A percentile compares a stretch with the other conserved stretches of the same genome.
Evolutionary conservation across 2,797 vertebrate genomes (phyloP).

Genomic region (Enteromius anoplus): DNA sequence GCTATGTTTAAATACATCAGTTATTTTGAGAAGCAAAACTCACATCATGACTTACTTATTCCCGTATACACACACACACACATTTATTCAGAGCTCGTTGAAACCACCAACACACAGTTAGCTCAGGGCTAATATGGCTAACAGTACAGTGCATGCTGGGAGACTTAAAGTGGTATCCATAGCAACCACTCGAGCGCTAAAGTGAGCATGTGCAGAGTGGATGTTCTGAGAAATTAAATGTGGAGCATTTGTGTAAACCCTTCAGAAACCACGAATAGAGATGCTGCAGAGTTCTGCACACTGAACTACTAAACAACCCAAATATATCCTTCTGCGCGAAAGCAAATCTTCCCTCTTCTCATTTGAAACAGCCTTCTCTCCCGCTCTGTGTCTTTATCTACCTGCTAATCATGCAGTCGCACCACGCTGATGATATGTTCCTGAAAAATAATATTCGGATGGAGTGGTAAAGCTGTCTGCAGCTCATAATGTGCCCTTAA

Average conservation of each 20-base stretch:
- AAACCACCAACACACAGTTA: slow-evolving; percentile 38
- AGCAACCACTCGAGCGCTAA: slow-evolving; percentile 47
- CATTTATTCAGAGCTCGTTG: slow-evolving; percentile 8
- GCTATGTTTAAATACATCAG: neutral
- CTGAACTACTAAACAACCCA: slow-evolving; percentile 8
- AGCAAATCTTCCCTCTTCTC: neutral
- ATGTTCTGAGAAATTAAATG: slow-evolving; percentile 64
- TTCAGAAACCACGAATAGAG: slow-evolving; percentile 9
- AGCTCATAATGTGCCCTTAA: slow-evolving; percentile 60
- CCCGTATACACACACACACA: slow-evolving; percentile 18
- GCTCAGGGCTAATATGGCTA: slow-evolving; percentile 45
- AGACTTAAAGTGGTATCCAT: slow-evolving; percentile 52
- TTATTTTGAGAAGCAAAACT: neutral
- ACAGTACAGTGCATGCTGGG: slow-evolving; percentile 32
- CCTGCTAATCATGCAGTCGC: neutral
- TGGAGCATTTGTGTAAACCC: slow-evolving; percentile 67
- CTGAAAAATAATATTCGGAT: slow-evolving; percentile 56
- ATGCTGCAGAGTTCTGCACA: slow-evolving; percentile 9
- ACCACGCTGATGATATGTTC: slow-evolving; percentile 41
- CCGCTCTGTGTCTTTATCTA: neutral
- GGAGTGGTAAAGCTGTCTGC: slow-evolving; percentile 51
- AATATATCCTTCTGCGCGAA: neutral
- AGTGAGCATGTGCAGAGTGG: slow-evolving; percentile 40
- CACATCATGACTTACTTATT: neutral
- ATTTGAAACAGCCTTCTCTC: neutral